phyloP scores from a whole-genome alignment of 2,888 invertebrate genomes.

The Hyposoter dolosus region DNA sequence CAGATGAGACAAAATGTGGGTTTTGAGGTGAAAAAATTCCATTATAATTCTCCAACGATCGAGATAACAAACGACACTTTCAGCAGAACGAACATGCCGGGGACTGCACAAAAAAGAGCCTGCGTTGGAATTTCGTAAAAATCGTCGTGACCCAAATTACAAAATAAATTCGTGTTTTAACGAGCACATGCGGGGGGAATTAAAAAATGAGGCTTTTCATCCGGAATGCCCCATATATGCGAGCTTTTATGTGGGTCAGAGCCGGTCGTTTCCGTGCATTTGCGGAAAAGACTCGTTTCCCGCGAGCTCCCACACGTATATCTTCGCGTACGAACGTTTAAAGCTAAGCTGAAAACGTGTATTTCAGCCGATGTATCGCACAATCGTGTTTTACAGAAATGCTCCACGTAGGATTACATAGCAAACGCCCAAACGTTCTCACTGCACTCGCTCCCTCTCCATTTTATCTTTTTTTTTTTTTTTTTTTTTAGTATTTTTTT shows the following conservation, averaged over 20 bases:
- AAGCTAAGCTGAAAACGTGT: conserved; percentile 28
- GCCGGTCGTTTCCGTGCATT: conserved; percentile 47
- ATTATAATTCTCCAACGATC: background rate
- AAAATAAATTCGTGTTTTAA: conserved; percentile 13
- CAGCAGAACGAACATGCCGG: background rate
- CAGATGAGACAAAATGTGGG: background rate
- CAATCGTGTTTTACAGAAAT: conserved; percentile 32
- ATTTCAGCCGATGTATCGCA: conserved; percentile 11
- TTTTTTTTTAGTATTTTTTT: background rate
- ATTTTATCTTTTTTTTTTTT: background rate
- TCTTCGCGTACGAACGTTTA: background rate
- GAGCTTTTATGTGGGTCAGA: conserved; percentile 56
- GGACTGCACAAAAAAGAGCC: background rate
- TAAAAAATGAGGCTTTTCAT: background rate
- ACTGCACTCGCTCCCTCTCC: background rate
- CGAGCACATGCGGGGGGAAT: background rate
- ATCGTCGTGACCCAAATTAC: background rate
- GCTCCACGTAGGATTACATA: conserved; percentile 7
- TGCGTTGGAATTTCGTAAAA: background rate
- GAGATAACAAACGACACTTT: background rate
- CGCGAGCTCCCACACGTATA: conserved; percentile 2
- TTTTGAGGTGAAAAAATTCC: background rate
- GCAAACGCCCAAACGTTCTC: conserved; percentile 6
- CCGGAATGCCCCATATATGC: conserved; percentile 1
- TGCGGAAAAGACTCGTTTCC: conserved; percentile 38